Base-by-base conservation (phyloP, 2,888 invertebrate genomes). In the Tortrix viridana region DNA sequence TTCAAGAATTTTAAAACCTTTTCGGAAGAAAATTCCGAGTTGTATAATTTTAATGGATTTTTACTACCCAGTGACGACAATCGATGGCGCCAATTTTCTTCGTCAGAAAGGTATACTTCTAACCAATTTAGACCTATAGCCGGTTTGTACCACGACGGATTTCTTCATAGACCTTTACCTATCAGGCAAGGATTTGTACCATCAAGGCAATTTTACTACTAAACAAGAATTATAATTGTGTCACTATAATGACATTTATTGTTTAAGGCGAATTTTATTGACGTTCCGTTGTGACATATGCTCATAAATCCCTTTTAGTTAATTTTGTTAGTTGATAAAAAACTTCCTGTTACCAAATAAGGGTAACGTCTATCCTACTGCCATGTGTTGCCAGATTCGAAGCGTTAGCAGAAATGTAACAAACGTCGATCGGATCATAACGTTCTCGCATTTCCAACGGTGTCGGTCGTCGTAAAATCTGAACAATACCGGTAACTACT, bases 101-200 rank as follows among this genome's bases (percentile, higher is more conserved):
- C 78, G 70, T 69, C 71, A 62, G 74, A 71, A 67, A 71, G 77
- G 70, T 74, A 71, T 70, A 66, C 70, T 56, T 69, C 79, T 38
- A 75, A 70, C 71, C 82, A 81, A 69, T 92, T 92, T 68, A 85
- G 74, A 72, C 89, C 91, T 67, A 78, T 91, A 52, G 86, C 90
- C 22, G 90, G 91, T 49, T 84, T 91, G 67, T 91, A 92, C 77
- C 90, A 89, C 69, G 89, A 91, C 69, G 89, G 91, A 59, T 90
- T 79, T 81, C 78, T 90, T 56, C 84, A 88, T 71, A 85, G 73
- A 68, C 80, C 84, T 63, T 67, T 87, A 58, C 55, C 62, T 22
- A 81, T 80, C 65, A 65, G 46, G n/a, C 20, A 61, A 14, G 65
- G 65, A 48, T 65, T 65, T 49, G 5, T 61, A 46, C 65, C 65